These are phyloP conservation scores for Sminthurinus aureus DNA, from an alignment of 2,888 invertebrate species.

Conservation along the genomic window DNA sequence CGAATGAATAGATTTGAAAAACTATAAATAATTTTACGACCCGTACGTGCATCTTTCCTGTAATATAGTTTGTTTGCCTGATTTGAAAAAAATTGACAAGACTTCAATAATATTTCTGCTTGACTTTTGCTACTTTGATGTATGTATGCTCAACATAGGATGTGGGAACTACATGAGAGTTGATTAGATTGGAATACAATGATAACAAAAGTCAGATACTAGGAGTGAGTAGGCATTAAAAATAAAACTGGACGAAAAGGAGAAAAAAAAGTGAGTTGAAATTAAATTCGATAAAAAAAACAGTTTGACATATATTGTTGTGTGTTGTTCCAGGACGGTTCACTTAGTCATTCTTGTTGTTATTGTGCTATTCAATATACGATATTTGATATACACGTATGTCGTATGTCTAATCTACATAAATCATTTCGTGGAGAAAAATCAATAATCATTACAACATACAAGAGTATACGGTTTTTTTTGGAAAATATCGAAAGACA, in stretches of 20 bases:
- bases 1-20: neutral
- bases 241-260: neutral
- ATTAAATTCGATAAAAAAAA: neutral
- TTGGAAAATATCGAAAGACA: too few species aligned
- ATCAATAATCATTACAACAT: neutral
- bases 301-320: neutral
- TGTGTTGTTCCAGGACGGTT: neutral
- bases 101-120: slow-evolving; percentile 2
- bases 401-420: neutral
- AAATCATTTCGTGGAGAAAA: neutral
- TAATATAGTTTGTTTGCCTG: neutral
- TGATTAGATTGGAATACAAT: neutral
- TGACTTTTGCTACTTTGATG: neutral
- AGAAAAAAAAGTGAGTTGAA: slow-evolving; percentile 12
- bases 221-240: neutral
- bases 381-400: neutral
- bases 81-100: slow-evolving; percentile 6
- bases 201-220: slow-evolving; percentile 4
- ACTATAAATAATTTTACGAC: neutral
- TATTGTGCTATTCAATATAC: too few species aligned
- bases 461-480: too few species aligned
- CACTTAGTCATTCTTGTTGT: neutral
- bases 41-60: neutral
- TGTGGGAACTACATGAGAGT: slow-evolving; percentile 8
- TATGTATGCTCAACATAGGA: neutral